phyloP scores from a whole-genome alignment of 2,888 invertebrate genomes.

The Drosophila rubida region DNA sequence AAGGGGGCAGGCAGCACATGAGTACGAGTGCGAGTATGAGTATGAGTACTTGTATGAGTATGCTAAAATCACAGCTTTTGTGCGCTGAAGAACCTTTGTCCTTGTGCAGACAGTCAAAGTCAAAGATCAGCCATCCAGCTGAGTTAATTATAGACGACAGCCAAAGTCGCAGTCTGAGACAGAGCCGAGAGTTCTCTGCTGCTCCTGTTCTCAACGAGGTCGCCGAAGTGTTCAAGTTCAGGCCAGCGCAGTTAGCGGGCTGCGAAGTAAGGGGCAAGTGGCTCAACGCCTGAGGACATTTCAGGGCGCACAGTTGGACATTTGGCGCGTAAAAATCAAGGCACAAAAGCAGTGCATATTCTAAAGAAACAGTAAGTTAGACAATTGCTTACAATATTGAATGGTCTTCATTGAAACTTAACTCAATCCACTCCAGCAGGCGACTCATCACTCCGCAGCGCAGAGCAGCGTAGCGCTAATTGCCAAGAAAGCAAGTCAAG shows the following conservation, averaged over 20 bases:
- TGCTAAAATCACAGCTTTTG: conserved; percentile 52
- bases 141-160: conserved; percentile 78
- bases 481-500: too few relatives aligned
- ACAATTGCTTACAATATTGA: not conserved
- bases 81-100: conserved; percentile 55
- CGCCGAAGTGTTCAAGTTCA: conserved; percentile 51
- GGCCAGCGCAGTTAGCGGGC: conserved; percentile 2
- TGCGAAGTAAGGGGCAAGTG: conserved; percentile 14
- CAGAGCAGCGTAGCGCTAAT: too few relatives aligned
- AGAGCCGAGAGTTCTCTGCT: conserved; percentile 28
- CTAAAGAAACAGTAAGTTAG: not conserved
- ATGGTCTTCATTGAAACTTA: not conserved
- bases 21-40: conserved; percentile 1
- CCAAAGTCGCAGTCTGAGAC: conserved; percentile 18
- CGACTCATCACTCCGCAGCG: too few relatives aligned
- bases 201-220: conserved; percentile 18
- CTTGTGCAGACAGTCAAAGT: conserved; percentile 76
- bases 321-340: conserved; percentile 53
- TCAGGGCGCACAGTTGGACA: conserved; percentile 48
- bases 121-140: conserved; percentile 80
- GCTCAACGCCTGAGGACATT: conserved; percentile 48
- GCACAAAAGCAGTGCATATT: not conserved
- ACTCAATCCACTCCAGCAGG: too few relatives aligned
- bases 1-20: conserved; percentile 17
- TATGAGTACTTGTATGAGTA: conserved; percentile 12